These are phyloP conservation scores for Pterois miles DNA, from an alignment of 2,797 vertebrate species.

Conservation along the genomic window DNA sequence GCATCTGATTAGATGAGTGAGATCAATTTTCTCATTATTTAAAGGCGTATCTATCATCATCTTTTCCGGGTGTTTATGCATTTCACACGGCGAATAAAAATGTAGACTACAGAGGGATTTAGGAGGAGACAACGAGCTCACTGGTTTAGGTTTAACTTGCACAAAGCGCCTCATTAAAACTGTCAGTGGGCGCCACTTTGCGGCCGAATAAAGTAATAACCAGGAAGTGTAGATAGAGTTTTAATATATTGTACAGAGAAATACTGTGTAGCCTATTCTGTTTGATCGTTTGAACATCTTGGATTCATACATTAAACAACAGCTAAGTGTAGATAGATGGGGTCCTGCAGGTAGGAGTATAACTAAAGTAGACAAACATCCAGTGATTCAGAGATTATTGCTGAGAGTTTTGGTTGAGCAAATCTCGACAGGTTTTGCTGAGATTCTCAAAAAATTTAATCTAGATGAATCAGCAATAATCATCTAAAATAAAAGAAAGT, in stretches of 20 bases:
- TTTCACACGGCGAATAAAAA: not conserved
- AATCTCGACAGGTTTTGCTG: not conserved
- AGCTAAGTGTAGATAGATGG: not conserved
- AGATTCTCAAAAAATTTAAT: not conserved
- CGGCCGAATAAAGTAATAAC: constrained; percentile 32
- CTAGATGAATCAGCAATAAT: not conserved
- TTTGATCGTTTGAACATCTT: no score
- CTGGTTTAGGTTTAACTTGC: not conserved
- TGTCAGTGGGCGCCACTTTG: constrained; percentile 56
- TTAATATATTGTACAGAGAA: no score
- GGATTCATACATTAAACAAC: no score
- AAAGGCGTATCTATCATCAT: not conserved
- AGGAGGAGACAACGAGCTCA: not conserved
- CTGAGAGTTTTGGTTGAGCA: not conserved
- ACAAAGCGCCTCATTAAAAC: not conserved
- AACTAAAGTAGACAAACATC: not conserved
- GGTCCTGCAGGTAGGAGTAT: not conserved
- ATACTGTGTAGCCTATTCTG: no score
- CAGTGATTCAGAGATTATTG: not conserved
- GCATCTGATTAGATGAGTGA: constrained; percentile 6
- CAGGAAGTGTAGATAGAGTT: not conserved
- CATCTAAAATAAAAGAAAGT: not conserved
- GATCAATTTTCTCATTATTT: not conserved
- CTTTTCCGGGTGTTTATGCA: not conserved
- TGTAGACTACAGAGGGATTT: not conserved